Evolutionary conservation across 2,797 vertebrate genomes (phyloP), one percentile per base, ranked within the genome.

Genomic region (Lithobates pipiens): DNA sequence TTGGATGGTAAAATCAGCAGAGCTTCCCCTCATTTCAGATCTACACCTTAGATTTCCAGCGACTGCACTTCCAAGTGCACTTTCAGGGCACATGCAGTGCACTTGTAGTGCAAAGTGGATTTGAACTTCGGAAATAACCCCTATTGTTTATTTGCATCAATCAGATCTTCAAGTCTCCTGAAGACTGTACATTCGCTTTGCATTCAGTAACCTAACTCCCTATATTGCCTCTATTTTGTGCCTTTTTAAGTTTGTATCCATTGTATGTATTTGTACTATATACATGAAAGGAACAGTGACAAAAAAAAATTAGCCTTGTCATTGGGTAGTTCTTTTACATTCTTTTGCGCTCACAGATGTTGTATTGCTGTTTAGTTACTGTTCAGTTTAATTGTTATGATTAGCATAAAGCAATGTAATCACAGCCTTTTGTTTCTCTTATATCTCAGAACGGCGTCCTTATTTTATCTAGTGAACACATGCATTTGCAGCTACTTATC

Each of bases 401-500:
- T 80, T 80, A 80, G 27, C 78, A 80, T 80, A 80, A 80, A 80
- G 78, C 44, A 71, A 54, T 80, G 78, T 80, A 80, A 80, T 71
- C 78, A 80, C 68, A 80, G 46, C n/a, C 63, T 79, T 79, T 79
- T 79, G 77, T 79, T 79, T 46, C 57, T 39, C 34, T 67, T 69
- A 34, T 23, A 71, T 29, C 78, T 80, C 68, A 77, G 25, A 77
- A 81, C 44, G 32, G 69, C 10, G 1, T 77, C 27, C 75, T 67
- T 69, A 68, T 54, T 46, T 82, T 86, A 86, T 86, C 80, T 82
- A n/a, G 34, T 34, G 25, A 71, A 46, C 25, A 70, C 46, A 54
- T 73, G 73, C 75, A 63, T 85, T 67, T 85, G 65, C 21, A 32
- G 73, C 79, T 36, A 36, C 73, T 36, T 77, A 86, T 86, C 78